Percentiles rank a stretch among this genome's conserved stretches.
phyloP scores from a whole-genome alignment of 2,113 vertebrate genomes.

The Gulo gulo region DNA sequence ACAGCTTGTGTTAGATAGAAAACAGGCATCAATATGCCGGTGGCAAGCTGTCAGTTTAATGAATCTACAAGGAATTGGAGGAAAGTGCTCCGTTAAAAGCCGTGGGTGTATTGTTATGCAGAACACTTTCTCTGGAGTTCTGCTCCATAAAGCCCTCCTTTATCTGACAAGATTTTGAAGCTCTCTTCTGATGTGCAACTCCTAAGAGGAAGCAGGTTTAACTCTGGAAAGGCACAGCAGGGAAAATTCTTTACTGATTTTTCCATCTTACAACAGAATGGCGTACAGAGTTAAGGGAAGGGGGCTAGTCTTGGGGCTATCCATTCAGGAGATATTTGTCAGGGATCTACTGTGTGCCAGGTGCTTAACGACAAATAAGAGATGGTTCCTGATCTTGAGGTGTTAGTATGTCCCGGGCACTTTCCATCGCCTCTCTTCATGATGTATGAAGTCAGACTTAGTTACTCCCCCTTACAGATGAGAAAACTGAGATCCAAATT shows the following conservation, averaged over 20 bases:
- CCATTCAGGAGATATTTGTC: not conserved
- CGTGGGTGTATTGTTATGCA: not conserved
- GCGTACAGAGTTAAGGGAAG: not conserved
- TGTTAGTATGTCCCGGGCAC: not conserved
- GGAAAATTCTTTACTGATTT: not conserved
- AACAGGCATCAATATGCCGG: not conserved
- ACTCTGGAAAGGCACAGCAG: not conserved
- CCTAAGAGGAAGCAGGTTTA: not conserved
- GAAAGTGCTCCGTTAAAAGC: not conserved
- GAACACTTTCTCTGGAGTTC: not conserved
- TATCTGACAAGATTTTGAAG: not conserved
- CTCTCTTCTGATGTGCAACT: not conserved
- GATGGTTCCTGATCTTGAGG: not conserved
- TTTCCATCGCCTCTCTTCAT: not conserved
- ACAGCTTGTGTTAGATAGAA: constrained; percentile 46
- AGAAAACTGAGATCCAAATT: not conserved
- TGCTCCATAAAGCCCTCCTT: not conserved
- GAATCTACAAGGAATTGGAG: not conserved
- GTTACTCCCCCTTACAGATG: not conserved
- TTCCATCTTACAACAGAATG: not conserved
- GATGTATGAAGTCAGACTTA: not conserved
- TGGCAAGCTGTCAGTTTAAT: constrained; percentile 30
- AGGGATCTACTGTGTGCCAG: not conserved
- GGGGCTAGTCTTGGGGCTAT: not conserved
- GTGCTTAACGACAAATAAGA: not conserved